phyloP scores from a whole-genome alignment of 1,140 invertebrate species.

The Acyrthosiphon pisum region DNA sequence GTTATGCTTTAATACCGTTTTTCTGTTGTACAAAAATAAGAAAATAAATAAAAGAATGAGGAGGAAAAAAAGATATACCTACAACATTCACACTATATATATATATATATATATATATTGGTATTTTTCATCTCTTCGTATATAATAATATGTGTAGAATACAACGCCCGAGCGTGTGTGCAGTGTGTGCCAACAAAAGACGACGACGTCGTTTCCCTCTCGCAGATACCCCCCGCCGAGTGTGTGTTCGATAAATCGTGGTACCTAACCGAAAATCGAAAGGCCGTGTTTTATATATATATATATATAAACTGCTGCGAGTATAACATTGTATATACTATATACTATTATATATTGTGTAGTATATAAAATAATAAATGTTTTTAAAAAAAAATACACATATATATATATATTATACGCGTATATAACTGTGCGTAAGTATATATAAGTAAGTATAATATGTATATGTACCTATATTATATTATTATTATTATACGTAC shows the following conservation, averaged over 20 bases:
- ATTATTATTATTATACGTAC: neutral
- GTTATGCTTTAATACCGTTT: conserved; percentile 40
- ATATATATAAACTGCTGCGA: neutral
- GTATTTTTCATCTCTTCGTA: neutral
- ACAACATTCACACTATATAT: neutral
- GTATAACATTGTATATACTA: neutral
- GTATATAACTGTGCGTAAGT: neutral
- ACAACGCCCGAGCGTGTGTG: neutral
- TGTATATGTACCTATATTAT: neutral
- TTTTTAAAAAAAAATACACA: neutral
- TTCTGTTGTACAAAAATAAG: neutral
- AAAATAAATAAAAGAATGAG: conserved; percentile 1
- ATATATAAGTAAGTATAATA: no score
- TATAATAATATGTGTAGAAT: neutral
- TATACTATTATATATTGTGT: neutral
- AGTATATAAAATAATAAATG: neutral
- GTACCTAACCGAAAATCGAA: conserved; percentile 36
- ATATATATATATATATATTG: neutral
- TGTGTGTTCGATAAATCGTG: neutral
- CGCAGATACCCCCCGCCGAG: neutral
- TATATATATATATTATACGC: neutral
- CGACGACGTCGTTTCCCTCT: neutral
- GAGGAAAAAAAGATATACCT: neutral
- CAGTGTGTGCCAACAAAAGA: conserved; percentile 9
- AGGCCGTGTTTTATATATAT: neutral